Conservation (phyloP, 2,888 invertebrate species). For the Microplitis deprimator region DNA sequence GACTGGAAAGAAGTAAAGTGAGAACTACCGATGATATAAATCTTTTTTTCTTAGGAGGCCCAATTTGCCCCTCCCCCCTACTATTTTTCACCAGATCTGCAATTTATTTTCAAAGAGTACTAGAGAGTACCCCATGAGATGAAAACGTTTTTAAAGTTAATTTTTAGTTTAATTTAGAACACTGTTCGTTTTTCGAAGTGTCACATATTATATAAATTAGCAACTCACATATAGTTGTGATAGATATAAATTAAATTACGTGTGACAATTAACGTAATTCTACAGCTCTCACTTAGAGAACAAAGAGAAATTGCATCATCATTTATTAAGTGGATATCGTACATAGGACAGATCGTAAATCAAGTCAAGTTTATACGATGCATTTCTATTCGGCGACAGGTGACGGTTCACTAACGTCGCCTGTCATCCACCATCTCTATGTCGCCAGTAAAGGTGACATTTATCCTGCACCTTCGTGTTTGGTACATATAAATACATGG, state of each 20-base stretch:
- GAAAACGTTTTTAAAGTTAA: too few relatives aligned
- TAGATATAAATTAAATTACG: not conserved
- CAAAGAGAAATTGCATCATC: not conserved
- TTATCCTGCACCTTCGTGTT: slow-evolving; percentile 35
- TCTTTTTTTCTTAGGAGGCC: too few relatives aligned
- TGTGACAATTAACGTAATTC: not conserved
- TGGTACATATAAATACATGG: slow-evolving; percentile 35
- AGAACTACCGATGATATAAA: too few relatives aligned
- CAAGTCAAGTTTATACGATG: slow-evolving; percentile 45
- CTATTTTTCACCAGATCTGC: too few relatives aligned
- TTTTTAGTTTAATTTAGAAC: too few relatives aligned
- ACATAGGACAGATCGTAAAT: slow-evolving; percentile 13
- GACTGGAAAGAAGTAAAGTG: too few relatives aligned
- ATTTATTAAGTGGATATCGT: not conserved
- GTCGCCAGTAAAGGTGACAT: slow-evolving; percentile 40
- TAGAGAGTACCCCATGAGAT: too few relatives aligned
- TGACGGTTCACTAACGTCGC: slow-evolving; percentile 45
- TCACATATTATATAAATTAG: not conserved
- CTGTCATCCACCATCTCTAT: slow-evolving; percentile 24
- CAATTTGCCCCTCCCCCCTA: too few relatives aligned
- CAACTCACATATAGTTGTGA: not conserved
- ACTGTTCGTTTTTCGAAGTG: not conserved
- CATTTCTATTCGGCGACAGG: slow-evolving; percentile 49
- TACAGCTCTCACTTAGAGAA: not conserved
- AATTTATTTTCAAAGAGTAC: too few relatives aligned